These are phyloP conservation scores for Cladorhizidae sp. DNA, from an alignment of 37 sponge, comb jelly and placozoan species.

Conservation along the genomic window DNA sequence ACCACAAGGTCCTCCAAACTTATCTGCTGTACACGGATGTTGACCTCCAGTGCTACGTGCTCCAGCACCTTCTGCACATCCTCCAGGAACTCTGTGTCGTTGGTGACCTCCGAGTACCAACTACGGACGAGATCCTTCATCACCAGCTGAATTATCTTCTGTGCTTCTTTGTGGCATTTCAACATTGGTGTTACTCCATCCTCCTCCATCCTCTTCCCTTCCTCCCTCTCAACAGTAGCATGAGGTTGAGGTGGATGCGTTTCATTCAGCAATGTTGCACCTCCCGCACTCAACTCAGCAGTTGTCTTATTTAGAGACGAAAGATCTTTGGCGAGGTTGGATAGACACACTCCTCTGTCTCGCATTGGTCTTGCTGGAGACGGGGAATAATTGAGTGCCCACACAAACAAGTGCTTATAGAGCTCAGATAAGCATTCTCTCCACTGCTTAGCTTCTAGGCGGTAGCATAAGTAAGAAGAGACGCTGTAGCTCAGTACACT, in stretches of 20 bases:
- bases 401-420: conserved; percentile 19
- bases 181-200: not conserved
- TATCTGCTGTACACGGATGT: conserved; percentile 44
- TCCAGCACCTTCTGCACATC: conserved; percentile 51
- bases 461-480: conserved; percentile 23
- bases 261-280: not conserved
- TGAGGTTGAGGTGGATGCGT: conserved; percentile 1
- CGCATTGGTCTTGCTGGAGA: not conserved
- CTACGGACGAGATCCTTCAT: conserved; percentile 52
- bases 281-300: not conserved
- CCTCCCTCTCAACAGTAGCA: not conserved
- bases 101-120: conserved; percentile 57
- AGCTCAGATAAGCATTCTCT: not conserved
- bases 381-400: conserved; percentile 14
- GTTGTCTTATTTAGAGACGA: not conserved
- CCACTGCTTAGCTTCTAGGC: conserved; percentile 21
- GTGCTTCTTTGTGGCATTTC: conserved; percentile 63
- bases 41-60: conserved; percentile 49
- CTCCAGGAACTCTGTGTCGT: conserved; percentile 56
- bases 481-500: conserved; percentile 12
- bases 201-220: not conserved
- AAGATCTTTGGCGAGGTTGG: not conserved
- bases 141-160: conserved; percentile 68
- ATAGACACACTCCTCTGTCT: not conserved
- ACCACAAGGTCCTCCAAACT: conserved; percentile 38